Base-by-base conservation (phyloP, 2,797 vertebrate genomes). In the Thripadectes ignobilis region DNA sequence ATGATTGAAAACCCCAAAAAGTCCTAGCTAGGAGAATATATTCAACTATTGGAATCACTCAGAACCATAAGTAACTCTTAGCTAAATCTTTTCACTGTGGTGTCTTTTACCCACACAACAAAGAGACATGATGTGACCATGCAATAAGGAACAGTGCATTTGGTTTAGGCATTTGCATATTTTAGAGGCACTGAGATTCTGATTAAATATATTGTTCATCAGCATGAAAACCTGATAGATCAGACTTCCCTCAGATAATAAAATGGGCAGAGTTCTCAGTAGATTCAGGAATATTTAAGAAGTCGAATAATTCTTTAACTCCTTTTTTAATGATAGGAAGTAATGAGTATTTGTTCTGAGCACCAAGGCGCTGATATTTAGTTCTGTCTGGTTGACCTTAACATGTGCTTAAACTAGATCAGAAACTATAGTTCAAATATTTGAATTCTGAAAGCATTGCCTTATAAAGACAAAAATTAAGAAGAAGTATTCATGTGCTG, bases 381-480 rank as follows among this genome's bases (percentile, higher is more conserved):
- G n/a, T 46, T 48, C 39, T 77, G 58, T 48, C 58, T 69, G n/a
- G 17, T 8, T 94, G 55, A 86, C 23, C 45, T 67, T 84, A 95
- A 83, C 17, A 23, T 8, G 21, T 82, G 4, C 17, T 74, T 91
- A 90, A 93, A 90, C 67, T 67, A 85, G 32, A 78, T 41, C 48
- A 91, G 69, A 92, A 94, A 67, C 55, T 87, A n/a, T 7, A 67
- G 61, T 81, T 92, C 68, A 95, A 79, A 85, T 88, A 88, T 68
- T 90, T 92, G 49, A 92, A 92, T 84, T 79, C 85, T 79, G 21
- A 94, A 90, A 94, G 30, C 20, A 73, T 57, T 89, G 74, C 13
- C 45, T 90, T 20, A 62, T 69, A 85, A 95, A 92, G 22, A 62
- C 26, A 79, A 73, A 85, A 24, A 65, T 58, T 67, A 85, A 96